Percentiles rank a stretch among this genome's conserved stretches.
Evolutionary conservation across 2,797 vertebrate species (phyloP).

Genomic region (Anisognathus igniventris): DNA sequence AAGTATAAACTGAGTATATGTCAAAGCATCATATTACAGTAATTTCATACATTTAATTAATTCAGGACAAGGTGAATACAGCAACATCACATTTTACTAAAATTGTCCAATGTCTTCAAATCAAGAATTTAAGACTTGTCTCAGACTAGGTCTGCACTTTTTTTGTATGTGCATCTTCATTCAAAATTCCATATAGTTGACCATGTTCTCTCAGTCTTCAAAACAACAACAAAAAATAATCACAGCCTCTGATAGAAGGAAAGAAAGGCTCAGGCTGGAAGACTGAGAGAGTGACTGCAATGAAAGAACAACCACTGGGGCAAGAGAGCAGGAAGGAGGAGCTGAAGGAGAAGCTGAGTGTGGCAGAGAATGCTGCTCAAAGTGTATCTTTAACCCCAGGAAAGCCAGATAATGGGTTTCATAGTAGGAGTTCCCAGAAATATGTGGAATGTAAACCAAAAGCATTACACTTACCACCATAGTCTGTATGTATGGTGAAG

Average conservation of each 20-base stretch:
- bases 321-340: neutral
- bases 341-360: neutral
- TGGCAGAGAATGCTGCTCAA: neutral
- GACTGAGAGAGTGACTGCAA: neutral
- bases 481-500: rapidly evolving
- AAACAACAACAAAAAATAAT: neutral
- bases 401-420: neutral
- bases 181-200: neutral
- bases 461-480: neutral
- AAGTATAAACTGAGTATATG: neutral
- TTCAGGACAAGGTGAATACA: neutral
- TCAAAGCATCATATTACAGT: neutral
- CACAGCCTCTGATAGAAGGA: neutral
- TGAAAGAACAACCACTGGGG: neutral
- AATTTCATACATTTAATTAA: neutral
- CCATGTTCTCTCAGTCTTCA: neutral
- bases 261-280: neutral
- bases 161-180: neutral
- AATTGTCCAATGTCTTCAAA: neutral
- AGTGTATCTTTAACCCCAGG: neutral
- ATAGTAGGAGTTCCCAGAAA: neutral
- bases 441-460: neutral
- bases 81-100: neutral
- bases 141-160: neutral
- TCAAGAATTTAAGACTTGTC: neutral